A percentile compares a stretch with the other conserved stretches of the same genome.
Evolutionary conservation across 2,888 invertebrate species (phyloP).

Genomic region (Cephonodes hylas): DNA sequence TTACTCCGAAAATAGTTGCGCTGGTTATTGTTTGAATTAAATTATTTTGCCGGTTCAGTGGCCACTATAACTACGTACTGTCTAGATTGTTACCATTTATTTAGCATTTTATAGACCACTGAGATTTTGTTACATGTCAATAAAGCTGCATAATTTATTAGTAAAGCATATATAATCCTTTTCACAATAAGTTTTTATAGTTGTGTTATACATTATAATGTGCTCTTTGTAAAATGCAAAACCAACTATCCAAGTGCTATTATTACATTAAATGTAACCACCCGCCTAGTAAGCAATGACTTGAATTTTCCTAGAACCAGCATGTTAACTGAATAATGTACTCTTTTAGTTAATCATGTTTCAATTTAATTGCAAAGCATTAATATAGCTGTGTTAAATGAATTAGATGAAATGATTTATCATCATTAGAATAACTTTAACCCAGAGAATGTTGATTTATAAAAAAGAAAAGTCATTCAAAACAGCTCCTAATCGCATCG

Average conservation of each 20-base stretch:
- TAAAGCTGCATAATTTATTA: background rate
- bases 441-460: background rate
- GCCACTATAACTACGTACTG: conserved; percentile 20
- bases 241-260: background rate
- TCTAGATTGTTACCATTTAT: background rate
- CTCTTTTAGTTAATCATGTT: background rate
- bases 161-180: background rate
- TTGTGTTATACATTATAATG: background rate
- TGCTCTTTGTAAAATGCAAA: background rate
- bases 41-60: conserved; percentile 51
- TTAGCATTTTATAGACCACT: background rate
- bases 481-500: background rate
- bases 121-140: background rate
- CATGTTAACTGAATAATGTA: background rate
- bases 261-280: background rate
- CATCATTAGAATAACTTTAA: background rate
- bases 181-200: background rate
- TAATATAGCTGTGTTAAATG: background rate
- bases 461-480: background rate
- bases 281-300: background rate
- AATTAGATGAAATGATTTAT: background rate
- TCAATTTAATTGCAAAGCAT: background rate
- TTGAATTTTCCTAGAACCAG: background rate
- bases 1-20: background rate
- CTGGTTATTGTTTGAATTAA: conserved; percentile 2